phyloP scores from a whole-genome alignment of 2,797 vertebrate genomes.

The Cottoperca gobio region DNA sequence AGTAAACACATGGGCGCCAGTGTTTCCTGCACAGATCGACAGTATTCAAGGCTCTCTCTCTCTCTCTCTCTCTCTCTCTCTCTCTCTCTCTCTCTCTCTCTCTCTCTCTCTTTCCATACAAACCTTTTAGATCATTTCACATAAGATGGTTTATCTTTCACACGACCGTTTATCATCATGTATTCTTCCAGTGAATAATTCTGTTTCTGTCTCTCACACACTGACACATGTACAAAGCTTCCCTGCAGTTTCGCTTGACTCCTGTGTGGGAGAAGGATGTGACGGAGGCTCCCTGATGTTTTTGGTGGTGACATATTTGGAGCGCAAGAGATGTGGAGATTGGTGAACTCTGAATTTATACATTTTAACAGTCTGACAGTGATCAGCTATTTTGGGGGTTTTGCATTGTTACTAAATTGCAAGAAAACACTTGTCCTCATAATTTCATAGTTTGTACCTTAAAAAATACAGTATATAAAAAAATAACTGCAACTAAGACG shows the following conservation, averaged over 20 bases:
- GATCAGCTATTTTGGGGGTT: neutral
- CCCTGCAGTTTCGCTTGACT: conserved; percentile 66
- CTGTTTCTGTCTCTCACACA: conserved; percentile 46
- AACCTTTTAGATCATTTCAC: conserved; percentile 46
- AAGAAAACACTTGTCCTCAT: neutral
- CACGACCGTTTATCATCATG: conserved; percentile 64
- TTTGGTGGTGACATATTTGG: conserved; percentile 78
- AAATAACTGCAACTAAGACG: neutral
- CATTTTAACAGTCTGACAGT: conserved; percentile 24
- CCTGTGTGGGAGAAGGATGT: conserved; percentile 69
- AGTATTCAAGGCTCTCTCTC: conserved; percentile 24
- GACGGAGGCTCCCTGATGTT: conserved; percentile 65
- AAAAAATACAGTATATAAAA: neutral
- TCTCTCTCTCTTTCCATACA: conserved; percentile 16
- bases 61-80: no score
- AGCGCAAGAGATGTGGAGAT: conserved; percentile 63
- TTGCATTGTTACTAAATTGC: neutral
- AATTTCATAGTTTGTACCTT: neutral
- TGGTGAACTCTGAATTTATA: conserved; percentile 53
- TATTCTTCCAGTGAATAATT: conserved; percentile 63
- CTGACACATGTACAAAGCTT: conserved; percentile 72
- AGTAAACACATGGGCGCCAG: conserved; percentile 48
- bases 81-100: no score
- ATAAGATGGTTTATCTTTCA: conserved; percentile 53
- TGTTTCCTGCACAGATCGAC: conserved; percentile 16